Evolutionary conservation across 2,113 vertebrate genomes (phyloP).

Genomic region (Caloenas nicobarica): DNA sequence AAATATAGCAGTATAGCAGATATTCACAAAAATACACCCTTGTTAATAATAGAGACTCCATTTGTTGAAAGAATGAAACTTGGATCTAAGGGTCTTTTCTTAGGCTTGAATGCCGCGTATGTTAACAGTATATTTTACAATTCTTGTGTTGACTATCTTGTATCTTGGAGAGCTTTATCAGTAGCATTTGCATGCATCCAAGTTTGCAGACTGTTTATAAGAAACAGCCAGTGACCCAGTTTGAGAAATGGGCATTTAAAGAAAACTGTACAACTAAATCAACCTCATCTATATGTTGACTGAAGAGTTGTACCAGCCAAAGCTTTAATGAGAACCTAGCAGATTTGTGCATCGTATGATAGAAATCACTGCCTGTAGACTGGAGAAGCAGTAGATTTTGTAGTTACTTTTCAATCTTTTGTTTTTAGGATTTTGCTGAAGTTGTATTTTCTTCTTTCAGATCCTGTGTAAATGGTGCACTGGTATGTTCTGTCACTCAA

Average conservation of each 20-base stretch:
- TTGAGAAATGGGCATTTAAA: neutral
- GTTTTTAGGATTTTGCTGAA: neutral
- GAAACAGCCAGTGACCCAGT: neutral
- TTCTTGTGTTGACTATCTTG: neutral
- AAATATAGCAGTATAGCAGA: neutral
- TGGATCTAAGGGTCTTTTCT: neutral
- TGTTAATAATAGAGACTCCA: neutral
- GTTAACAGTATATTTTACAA: neutral
- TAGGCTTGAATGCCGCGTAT: neutral
- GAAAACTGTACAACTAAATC: neutral
- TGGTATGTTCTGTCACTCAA: constrained; percentile 82
- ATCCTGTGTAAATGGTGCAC: constrained; percentile 93
- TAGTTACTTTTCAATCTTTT: neutral
- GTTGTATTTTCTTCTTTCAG: constrained; percentile 66
- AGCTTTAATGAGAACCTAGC: neutral
- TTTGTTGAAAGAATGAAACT: constrained; percentile 11
- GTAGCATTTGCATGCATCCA: neutral
- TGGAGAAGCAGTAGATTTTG: neutral
- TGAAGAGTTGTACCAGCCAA: neutral
- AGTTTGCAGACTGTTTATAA: neutral
- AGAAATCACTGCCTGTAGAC: neutral
- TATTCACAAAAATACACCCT: neutral
- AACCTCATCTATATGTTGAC: neutral
- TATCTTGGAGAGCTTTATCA: neutral
- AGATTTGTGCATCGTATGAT: neutral